These are phyloP conservation scores for Heliconius cydno DNA, from an alignment of 2,888 invertebrate genomes.

Conservation along the genomic window DNA sequence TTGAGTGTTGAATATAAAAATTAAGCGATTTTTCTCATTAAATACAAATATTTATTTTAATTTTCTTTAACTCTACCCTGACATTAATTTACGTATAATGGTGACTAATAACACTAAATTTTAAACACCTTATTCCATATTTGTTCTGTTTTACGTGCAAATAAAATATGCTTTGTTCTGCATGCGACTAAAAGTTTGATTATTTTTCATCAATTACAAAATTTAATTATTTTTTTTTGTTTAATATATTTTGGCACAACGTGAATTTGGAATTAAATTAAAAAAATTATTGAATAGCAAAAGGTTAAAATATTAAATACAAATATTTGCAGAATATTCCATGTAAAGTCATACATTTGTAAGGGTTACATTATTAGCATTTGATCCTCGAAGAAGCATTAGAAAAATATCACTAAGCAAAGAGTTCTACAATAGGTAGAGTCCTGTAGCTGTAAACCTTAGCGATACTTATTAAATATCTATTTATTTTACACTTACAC, in stretches of 20 bases:
- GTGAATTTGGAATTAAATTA: slow-evolving; percentile 68
- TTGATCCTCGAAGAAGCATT: slow-evolving; percentile 30
- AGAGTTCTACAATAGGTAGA: slow-evolving; percentile 23
- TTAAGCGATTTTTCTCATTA: slow-evolving; percentile 71
- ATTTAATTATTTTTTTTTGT: slow-evolving; percentile 46
- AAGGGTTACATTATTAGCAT: slow-evolving; percentile 37
- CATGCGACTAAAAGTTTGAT: slow-evolving; percentile 24
- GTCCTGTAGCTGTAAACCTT: slow-evolving; percentile 34
- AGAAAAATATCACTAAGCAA: slow-evolving; percentile 25
- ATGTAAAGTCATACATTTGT: slow-evolving; percentile 12
- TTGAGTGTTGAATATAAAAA: slow-evolving; percentile 74
- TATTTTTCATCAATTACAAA: slow-evolving; percentile 32
- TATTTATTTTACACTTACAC: slow-evolving; percentile 81
- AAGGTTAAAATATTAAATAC: not conserved
- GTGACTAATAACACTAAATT: slow-evolving; percentile 84
- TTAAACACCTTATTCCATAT: slow-evolving; percentile 67
- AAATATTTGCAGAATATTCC: slow-evolving; percentile 3
- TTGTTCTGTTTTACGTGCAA: slow-evolving; percentile 77
- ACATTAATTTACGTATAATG: slow-evolving; percentile 95
- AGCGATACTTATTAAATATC: slow-evolving; percentile 63
- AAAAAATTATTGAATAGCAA: slow-evolving; percentile 23
- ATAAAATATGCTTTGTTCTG: slow-evolving; percentile 48
- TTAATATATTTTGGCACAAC: slow-evolving; percentile 78
- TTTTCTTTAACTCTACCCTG: slow-evolving; percentile 86
- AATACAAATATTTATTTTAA: slow-evolving; percentile 67